A percentile compares a stretch with the other conserved stretches of the same genome.
phyloP scores from a whole-genome alignment of 2,888 invertebrate species.

The Aplocera efformata region DNA sequence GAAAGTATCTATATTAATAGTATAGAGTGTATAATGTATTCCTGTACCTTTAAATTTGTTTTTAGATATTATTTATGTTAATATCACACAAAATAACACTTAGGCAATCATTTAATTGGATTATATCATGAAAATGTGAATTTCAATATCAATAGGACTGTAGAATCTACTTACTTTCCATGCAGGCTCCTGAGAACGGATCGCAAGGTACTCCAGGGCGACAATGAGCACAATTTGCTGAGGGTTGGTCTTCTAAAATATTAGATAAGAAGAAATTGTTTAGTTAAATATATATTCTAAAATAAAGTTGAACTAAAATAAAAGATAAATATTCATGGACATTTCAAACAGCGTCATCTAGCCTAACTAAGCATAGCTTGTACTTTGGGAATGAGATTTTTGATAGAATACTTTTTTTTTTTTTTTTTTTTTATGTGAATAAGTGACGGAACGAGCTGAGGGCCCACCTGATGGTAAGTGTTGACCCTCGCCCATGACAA shows the following conservation, averaged over 20 bases:
- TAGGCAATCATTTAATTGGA: background rate
- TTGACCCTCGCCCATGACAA: too few relatives aligned
- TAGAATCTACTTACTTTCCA: constrained; percentile 87
- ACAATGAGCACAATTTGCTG: constrained; percentile 86
- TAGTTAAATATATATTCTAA: constrained; percentile 1
- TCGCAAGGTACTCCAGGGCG: constrained; percentile 89
- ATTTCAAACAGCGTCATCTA: too few relatives aligned
- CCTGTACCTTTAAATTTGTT: too few relatives aligned
- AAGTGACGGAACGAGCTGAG: too few relatives aligned
- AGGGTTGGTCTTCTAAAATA: constrained; percentile 43
- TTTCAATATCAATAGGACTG: too few relatives aligned
- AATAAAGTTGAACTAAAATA: background rate
- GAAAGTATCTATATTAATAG: constrained; percentile 42
- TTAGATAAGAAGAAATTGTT: constrained; percentile 1
- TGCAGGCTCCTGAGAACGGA: constrained; percentile 89
- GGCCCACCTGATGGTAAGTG: too few relatives aligned
- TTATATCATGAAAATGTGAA: too few relatives aligned
- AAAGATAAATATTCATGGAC: too few relatives aligned
- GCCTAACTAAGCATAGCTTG: too few relatives aligned
- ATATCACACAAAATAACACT: constrained; percentile 16
- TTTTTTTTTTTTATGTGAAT: too few relatives aligned
- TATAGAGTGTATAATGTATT: constrained; percentile 32
- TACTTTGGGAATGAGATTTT: too few relatives aligned
- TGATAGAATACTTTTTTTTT: too few relatives aligned
- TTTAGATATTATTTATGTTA: constrained; percentile 17